Conservation (phyloP, 35 echinoderm and acorn worm species). For the Ptychodera flava region DNA sequence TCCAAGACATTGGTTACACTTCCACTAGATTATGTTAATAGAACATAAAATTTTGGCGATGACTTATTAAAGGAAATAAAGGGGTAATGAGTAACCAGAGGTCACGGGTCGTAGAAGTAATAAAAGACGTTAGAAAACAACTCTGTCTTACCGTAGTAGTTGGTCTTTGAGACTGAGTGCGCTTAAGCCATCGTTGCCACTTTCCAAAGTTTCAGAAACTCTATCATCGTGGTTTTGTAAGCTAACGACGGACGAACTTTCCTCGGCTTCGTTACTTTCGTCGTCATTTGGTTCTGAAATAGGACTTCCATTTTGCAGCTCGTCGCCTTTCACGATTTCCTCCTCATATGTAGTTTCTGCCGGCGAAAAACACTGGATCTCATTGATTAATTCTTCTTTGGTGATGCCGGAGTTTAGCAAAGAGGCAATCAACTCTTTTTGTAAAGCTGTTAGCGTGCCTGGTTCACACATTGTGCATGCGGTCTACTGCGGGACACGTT, state of each 20-base stretch:
- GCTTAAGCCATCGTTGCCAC: not conserved
- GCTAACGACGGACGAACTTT: not conserved
- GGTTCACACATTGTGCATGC: not conserved
- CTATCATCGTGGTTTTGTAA: not conserved
- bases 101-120: not conserved
- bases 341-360: not conserved
- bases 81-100: not conserved
- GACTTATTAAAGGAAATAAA: slow-evolving; percentile 2
- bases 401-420: not conserved
- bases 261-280: not conserved
- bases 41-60: not conserved
- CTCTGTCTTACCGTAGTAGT: not conserved
- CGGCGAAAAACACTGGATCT: not conserved
- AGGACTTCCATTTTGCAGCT: not conserved
- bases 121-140: slow-evolving; percentile 2
- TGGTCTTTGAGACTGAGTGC: not conserved
- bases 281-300: not conserved
- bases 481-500: not conserved
- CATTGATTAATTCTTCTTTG: not conserved
- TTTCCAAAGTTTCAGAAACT: not conserved
- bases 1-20: not conserved
- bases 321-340: not conserved
- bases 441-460: not conserved
- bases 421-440: not conserved
- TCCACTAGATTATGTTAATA: not conserved